phyloP scores from a whole-genome alignment of 1,140 invertebrate species.

The Bombus fervidus region DNA sequence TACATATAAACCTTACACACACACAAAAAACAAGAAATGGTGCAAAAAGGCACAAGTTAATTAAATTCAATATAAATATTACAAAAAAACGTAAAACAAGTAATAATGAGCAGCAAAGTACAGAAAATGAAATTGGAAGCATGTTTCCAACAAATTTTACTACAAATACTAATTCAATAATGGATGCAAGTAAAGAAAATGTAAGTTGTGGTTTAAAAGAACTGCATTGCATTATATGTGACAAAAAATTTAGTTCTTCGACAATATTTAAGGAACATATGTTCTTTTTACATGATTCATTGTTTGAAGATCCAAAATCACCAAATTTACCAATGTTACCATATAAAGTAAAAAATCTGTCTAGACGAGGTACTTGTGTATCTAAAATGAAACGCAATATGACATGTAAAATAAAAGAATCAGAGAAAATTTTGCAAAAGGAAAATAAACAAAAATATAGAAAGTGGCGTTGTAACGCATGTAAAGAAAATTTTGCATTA shows the following conservation, averaged over 20 bases:
- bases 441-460: neutral
- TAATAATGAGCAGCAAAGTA: neutral
- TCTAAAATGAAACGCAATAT: neutral
- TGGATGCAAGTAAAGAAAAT: neutral
- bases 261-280: constrained; percentile 18
- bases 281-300: constrained; percentile 26
- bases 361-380: neutral
- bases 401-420: neutral
- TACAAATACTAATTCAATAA: neutral
- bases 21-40: neutral
- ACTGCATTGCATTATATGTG: neutral
- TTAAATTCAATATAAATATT: neutral
- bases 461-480: constrained; percentile 20
- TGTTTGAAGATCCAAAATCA: neutral
- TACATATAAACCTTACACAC: neutral
- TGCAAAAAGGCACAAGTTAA: constrained; percentile 2
- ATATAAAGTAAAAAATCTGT: neutral
- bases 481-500: constrained; percentile 33
- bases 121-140: neutral
- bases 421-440: neutral
- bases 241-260: constrained; percentile 4
- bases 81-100: neutral
- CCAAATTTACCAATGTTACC: neutral
- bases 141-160: neutral
- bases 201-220: neutral